A percentile compares a stretch with the other conserved stretches of the same genome.
These are phyloP conservation scores for Lutjanus erythropterus DNA, from an alignment of 2,113 vertebrate species.

Conservation along the genomic window DNA sequence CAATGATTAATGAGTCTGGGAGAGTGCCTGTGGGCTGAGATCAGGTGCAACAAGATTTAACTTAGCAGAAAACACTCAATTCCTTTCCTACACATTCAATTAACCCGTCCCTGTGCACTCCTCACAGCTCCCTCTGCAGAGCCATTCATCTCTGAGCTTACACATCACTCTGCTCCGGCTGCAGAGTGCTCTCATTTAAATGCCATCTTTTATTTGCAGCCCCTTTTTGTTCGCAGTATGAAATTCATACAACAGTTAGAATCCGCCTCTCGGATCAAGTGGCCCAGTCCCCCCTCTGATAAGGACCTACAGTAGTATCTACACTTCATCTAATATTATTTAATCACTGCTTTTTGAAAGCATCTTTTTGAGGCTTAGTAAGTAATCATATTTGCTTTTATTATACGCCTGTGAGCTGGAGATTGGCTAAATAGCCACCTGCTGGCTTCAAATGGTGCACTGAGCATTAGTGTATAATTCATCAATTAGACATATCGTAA, in stretches of 20 bases:
- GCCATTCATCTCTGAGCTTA: constrained; percentile 64
- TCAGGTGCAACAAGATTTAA: constrained; percentile 82
- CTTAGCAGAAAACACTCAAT: constrained; percentile 79
- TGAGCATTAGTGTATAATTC: constrained; percentile 28
- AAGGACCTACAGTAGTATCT: constrained; percentile 5
- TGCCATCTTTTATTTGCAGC: constrained; percentile 58
- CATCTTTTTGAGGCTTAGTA: not conserved
- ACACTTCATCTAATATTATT: constrained; percentile 11
- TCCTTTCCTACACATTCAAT: constrained; percentile 80
- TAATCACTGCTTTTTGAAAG: constrained; percentile 1
- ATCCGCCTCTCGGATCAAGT: constrained; percentile 38
- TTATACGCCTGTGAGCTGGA: constrained; percentile 15
- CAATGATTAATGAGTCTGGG: constrained; percentile 78
- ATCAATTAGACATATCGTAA: not conserved
- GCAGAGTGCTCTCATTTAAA: constrained; percentile 52
- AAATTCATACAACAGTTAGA: constrained; percentile 42
- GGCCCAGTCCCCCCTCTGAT: constrained; percentile 11
- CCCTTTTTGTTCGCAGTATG: constrained; percentile 33
- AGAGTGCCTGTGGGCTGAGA: constrained; percentile 75
- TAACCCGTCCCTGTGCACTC: constrained; percentile 73
- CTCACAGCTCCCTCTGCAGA: constrained; percentile 54
- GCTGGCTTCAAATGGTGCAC: constrained; percentile 3
- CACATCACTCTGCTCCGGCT: constrained; percentile 38
- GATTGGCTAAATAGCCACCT: constrained; percentile 40
- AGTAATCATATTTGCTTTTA: constrained; percentile 14